These are phyloP conservation scores for Anoura caudifer DNA, from an alignment of 2,113 vertebrate species.

Conservation along the genomic window DNA sequence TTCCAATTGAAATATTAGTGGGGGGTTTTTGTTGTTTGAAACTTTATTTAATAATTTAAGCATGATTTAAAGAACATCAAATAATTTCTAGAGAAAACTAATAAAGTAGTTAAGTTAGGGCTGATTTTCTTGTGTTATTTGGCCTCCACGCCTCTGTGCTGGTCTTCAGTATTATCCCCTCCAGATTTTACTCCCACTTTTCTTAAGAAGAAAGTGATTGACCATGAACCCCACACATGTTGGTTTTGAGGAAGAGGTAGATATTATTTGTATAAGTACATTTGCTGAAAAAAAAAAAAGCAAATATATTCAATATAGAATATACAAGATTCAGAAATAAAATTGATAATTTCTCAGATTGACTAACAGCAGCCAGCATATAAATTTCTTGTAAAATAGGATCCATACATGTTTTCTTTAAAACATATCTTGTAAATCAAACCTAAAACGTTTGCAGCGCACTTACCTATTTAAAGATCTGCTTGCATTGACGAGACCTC, in stretches of 20 bases:
- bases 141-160: neutral
- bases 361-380: neutral
- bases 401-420: neutral
- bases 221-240: rapidly evolving
- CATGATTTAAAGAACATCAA: neutral
- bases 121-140: neutral
- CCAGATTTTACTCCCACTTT: neutral
- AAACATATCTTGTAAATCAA: neutral
- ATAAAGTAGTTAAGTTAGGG: neutral
- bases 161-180: neutral
- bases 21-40: neutral
- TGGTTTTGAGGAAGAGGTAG: neutral
- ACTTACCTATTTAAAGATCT: neutral
- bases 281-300: neutral
- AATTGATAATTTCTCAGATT: neutral
- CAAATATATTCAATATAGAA: neutral
- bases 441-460: neutral
- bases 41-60: neutral
- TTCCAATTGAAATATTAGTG: neutral
- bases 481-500: neutral
- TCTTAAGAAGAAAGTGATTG: neutral
- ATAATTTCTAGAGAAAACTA: neutral
- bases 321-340: neutral
- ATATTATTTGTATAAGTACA: neutral
- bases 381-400: neutral